These are phyloP conservation scores for Amazona finschi DNA, from an alignment of 2,797 vertebrate species.

Conservation along the genomic window DNA sequence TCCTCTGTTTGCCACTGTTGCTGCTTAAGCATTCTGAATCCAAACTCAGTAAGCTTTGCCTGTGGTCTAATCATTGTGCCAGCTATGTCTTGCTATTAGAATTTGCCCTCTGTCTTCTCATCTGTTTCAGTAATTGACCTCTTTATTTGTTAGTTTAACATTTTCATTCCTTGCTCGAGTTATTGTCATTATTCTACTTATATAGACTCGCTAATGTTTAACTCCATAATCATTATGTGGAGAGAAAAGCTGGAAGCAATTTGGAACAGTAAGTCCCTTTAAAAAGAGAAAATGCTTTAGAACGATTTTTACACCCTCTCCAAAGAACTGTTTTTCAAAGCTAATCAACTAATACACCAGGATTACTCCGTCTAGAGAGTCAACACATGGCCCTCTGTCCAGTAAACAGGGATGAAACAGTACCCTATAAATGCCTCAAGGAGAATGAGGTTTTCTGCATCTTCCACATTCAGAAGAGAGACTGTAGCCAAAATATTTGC, in stretches of 20 bases:
- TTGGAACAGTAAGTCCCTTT: slow-evolving; percentile 29
- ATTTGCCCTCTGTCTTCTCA: slow-evolving; percentile 33
- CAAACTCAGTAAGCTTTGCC: slow-evolving; percentile 19
- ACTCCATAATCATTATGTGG: slow-evolving; percentile 30
- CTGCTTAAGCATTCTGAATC: slow-evolving; percentile 33
- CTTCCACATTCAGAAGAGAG: not conserved
- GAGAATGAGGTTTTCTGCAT: slow-evolving; percentile 12
- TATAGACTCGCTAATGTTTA: slow-evolving; percentile 39
- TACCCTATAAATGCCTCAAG: not conserved
- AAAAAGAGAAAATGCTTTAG: slow-evolving; percentile 49
- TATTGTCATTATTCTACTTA: slow-evolving; percentile 52
- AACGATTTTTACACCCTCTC: not conserved
- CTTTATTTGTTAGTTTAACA: slow-evolving; percentile 58
- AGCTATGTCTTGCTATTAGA: slow-evolving; percentile 29
- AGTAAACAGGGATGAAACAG: not conserved
- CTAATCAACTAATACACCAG: slow-evolving; percentile 23
- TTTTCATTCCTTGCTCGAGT: slow-evolving; percentile 46
- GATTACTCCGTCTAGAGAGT: not conserved
- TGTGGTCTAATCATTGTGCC: slow-evolving; percentile 26
- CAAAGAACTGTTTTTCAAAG: slow-evolving; percentile 28
- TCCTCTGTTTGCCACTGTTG: not conserved
- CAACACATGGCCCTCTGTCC: slow-evolving; percentile 13
- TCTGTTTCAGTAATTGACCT: slow-evolving; percentile 48
- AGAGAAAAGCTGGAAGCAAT: slow-evolving; percentile 51
- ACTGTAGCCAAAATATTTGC: not conserved